phyloP scores from a whole-genome alignment of 2,113 vertebrate species.

The Channa argus region DNA sequence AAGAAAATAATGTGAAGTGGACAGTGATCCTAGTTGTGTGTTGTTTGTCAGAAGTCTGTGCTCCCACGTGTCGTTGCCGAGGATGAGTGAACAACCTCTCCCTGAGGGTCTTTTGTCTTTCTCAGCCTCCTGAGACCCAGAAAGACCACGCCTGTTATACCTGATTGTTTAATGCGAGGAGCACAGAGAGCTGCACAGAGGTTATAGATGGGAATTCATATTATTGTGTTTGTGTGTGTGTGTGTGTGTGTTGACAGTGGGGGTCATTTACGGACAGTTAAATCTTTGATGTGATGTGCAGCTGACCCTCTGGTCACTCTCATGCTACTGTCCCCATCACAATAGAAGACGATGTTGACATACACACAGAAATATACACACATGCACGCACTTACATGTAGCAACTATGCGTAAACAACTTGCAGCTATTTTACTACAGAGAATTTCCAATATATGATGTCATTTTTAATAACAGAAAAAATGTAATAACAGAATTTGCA shows the following conservation, averaged over 20 bases:
- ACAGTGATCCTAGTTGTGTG: neutral
- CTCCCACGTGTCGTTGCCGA: conserved; percentile 7
- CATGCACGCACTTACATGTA: neutral
- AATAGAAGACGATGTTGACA: conserved; percentile 53
- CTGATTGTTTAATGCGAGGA: conserved; percentile 57
- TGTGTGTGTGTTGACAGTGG: conserved; percentile 28
- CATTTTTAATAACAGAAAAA: too few species aligned
- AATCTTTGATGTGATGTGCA: conserved; percentile 72
- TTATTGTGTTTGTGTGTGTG: conserved; percentile 35
- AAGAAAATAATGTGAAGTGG: too few species aligned
- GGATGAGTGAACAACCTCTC: conserved; percentile 51
- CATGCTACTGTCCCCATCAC: conserved; percentile 64
- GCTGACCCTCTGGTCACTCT: conserved; percentile 64
- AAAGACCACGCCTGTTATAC: conserved; percentile 47
- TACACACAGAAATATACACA: conserved; percentile 11
- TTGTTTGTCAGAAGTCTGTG: conserved; percentile 5
- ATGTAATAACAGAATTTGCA: too few species aligned
- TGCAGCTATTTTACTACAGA: too few species aligned
- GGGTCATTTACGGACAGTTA: conserved; percentile 43
- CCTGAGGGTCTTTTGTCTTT: conserved; percentile 70
- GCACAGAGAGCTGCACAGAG: neutral
- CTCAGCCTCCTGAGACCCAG: conserved; percentile 34
- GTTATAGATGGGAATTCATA: conserved; percentile 26
- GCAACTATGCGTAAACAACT: neutral
- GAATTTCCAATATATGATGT: too few species aligned